phyloP scores from a whole-genome alignment of 2,113 vertebrate genomes.

The Salminus brasiliensis region DNA sequence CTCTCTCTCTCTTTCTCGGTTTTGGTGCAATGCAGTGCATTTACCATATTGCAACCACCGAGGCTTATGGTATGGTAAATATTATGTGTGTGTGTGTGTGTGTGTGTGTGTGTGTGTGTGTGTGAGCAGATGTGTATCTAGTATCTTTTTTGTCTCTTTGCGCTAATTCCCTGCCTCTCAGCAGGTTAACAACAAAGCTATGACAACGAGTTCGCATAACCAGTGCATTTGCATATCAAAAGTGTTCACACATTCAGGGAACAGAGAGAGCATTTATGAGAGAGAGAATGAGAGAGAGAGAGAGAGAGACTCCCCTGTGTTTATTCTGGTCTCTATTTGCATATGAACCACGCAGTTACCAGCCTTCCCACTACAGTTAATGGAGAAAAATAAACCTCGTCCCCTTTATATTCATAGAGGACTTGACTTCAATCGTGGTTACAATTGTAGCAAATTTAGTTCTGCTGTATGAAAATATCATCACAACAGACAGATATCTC shows the following conservation, averaged over 20 bases:
- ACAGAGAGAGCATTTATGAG: background rate
- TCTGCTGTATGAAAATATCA: constrained; percentile 20
- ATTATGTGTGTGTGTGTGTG: background rate
- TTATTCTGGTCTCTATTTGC: constrained; percentile 38
- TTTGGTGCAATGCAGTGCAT: constrained; percentile 25
- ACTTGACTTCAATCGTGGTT: constrained; percentile 33
- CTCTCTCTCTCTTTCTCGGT: background rate
- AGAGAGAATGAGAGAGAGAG: background rate
- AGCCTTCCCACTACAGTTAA: background rate
- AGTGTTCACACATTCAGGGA: constrained; percentile 14
- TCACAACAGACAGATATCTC: constrained; percentile 2
- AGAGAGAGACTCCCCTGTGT: constrained; percentile 10
- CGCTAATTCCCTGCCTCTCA: background rate
- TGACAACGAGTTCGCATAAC: constrained; percentile 33
- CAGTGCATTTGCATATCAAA: constrained; percentile 33
- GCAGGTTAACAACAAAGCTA: constrained; percentile 22
- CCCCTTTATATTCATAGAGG: constrained; percentile 24
- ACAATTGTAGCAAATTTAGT: constrained; percentile 3
- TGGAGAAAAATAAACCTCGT: constrained; percentile 14
- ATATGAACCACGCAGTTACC: constrained; percentile 14
- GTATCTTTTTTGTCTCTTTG: background rate
- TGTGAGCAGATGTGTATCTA: background rate
- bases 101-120: background rate
- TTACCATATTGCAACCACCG: constrained; percentile 7
- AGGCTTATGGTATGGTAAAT: constrained; percentile 4